Conservation (phyloP, 2,888 invertebrate species). For the Cryptosula pallasiana region DNA sequence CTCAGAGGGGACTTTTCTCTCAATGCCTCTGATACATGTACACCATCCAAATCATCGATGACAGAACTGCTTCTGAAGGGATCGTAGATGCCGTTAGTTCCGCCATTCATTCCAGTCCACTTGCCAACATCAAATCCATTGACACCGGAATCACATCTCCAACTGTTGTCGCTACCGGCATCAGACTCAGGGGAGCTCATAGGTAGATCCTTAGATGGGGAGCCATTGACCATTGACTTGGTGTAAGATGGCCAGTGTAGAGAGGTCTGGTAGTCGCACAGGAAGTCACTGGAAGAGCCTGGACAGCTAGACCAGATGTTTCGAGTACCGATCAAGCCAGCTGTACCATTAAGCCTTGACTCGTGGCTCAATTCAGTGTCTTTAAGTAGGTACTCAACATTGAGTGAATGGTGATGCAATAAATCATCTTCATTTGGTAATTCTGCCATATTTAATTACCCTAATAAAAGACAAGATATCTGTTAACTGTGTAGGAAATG, state of each 20-base stretch:
- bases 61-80: conserved; percentile 17
- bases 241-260: neutral
- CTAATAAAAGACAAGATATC: no score
- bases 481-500: no score
- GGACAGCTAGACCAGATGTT: conserved; percentile 10
- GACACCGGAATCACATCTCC: conserved; percentile 8
- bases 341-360: neutral
- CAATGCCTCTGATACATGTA: neutral
- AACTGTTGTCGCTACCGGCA: conserved; percentile 7
- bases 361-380: neutral
- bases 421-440: neutral
- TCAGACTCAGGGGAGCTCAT: neutral
- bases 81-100: conserved; percentile 11
- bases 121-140: conserved; percentile 4
- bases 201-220: neutral
- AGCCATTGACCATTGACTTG: neutral
- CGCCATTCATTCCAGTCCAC: neutral
- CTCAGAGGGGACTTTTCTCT: conserved; percentile 10
- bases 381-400: neutral
- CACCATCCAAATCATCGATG: neutral
- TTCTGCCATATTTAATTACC: neutral
- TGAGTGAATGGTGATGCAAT: neutral
- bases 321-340: neutral
- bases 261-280: neutral
- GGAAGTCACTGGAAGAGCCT: neutral